Base-by-base conservation (phyloP, 2,888 invertebrate genomes). In the Dugesia japonica region DNA sequence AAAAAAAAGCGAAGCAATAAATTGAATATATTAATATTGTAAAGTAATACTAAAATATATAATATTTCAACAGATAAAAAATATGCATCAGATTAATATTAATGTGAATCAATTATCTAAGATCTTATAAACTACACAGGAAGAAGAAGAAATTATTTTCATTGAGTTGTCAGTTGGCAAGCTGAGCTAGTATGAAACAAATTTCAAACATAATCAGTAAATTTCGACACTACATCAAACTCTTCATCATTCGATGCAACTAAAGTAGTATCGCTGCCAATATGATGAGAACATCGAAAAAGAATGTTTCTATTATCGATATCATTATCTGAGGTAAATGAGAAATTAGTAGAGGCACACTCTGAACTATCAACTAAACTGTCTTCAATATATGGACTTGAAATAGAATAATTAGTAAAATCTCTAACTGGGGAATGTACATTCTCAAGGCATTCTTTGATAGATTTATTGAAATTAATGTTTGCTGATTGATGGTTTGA, bases 331-430 rank as follows among this genome's bases (percentile, higher is more conserved):
- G 56, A 56, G 56, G 56, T 56, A 56, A 56, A 56, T 56, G 56
- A 56, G 17, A 56, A 56, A 56, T 56, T 56, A 9, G 56, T 56
- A 56, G 56, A 56, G 56, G 56, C 56, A 56, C 56, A 56, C 56
- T 56, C 56, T 56, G 56, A 56, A 56, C 56, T 56, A 56, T 56
- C 56, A 56, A 56, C 56, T 56, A 56, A 56, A 56, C 56, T 56
- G 56, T 56, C 56, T 56, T 56, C 56, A 56, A 56, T 56, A 56
- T 56, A 56, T 7, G 56, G 56, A n/a, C 56, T 56, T 9, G 56
- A 56, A 56, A 56, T 56, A 20, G 56, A 56, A 56, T 56, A 56
- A 56, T 56, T 56, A n/a, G 56, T 56, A n/a, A 56, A 56, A n/a
- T 56, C 56, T 56, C 56, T 56, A 56, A 56, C n/a, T 56, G 56